These are phyloP conservation scores for Antitype chi DNA, from an alignment of 2,888 invertebrate genomes.

Conservation along the genomic window DNA sequence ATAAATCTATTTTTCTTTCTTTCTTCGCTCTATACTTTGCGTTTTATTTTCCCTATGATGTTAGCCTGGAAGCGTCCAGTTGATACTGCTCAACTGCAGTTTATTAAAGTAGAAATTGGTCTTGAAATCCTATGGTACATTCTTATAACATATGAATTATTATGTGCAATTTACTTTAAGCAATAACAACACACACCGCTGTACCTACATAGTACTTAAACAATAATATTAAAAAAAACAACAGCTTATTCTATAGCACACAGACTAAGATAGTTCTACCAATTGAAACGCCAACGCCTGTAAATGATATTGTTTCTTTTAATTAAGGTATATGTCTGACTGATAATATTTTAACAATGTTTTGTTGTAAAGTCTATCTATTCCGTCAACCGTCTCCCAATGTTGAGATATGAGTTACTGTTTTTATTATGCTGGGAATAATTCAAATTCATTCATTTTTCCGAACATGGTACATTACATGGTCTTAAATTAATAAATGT, in stretches of 20 bases:
- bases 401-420: background rate
- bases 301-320: slow-evolving; percentile 1
- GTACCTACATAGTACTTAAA: background rate
- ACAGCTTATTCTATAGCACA: slow-evolving; percentile 19
- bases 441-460: too few relatives aligned
- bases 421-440: too few relatives aligned
- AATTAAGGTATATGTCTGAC: background rate
- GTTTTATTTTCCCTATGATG: background rate
- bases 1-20: too few relatives aligned
- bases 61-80: background rate
- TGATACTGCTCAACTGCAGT: background rate
- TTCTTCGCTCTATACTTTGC: background rate
- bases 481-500: too few relatives aligned
- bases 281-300: slow-evolving; percentile 15
- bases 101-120: background rate
- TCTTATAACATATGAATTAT: background rate
- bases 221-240: background rate
- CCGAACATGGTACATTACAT: too few relatives aligned
- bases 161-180: slow-evolving; percentile 24
- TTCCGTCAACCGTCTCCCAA: background rate
- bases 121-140: background rate
- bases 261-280: slow-evolving; percentile 53
- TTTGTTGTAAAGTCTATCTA: background rate
- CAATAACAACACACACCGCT: slow-evolving; percentile 10
- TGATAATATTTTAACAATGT: background rate